A percentile compares a stretch with the other conserved stretches of the same genome.
phyloP scores from a whole-genome alignment of 2,113 vertebrate genomes.

The Strix uralensis region DNA sequence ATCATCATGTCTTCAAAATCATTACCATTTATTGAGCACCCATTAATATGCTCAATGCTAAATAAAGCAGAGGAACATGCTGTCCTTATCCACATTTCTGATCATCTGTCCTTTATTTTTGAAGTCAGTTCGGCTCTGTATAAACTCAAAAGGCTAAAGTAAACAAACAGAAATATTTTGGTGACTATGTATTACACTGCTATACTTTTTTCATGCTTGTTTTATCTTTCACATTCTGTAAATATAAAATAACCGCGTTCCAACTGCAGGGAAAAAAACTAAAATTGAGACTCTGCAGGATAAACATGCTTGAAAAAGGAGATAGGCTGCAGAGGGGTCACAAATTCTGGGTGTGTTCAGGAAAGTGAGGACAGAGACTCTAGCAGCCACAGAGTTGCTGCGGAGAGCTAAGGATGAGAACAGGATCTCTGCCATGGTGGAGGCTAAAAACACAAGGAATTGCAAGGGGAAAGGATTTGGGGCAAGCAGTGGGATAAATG shows the following conservation, averaged over 20 bases:
- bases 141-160: constrained; percentile 27
- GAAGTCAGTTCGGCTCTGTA: constrained; percentile 33
- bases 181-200: not conserved
- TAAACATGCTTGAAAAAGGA: not conserved
- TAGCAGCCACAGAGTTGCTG: not conserved
- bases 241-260: not conserved
- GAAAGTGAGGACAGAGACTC: not conserved
- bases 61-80: constrained; percentile 60
- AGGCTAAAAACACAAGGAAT: not conserved
- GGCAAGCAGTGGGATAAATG: not conserved
- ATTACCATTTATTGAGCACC: constrained; percentile 55
- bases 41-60: constrained; percentile 46
- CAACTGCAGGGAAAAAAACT: not conserved
- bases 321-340: not conserved
- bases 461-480: not conserved
- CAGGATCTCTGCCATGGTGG: not conserved
- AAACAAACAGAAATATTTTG: constrained; percentile 57
- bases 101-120: constrained; percentile 61
- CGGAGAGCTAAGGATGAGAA: not conserved
- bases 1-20: constrained; percentile 54
- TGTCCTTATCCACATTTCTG: constrained; percentile 54
- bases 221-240: constrained; percentile 33
- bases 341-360: rapidly evolving
- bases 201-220: not conserved
- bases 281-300: not conserved